Conservation (phyloP, 1,140 invertebrate genomes). For the Leptinotarsa defecta region DNA sequence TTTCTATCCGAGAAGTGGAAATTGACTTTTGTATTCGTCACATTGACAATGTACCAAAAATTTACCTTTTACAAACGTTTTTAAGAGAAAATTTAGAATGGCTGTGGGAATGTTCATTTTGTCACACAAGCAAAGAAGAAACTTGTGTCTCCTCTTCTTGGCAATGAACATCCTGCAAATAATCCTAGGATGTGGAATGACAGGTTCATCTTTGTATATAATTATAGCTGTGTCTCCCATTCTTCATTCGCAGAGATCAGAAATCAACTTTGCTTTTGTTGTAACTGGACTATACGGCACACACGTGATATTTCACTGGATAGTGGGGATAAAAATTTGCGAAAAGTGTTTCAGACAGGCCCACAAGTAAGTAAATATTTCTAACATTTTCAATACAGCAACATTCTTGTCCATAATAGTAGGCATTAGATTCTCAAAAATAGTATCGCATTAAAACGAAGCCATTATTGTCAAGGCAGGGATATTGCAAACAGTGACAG, state of each 20-base stretch:
- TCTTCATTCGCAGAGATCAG: slow-evolving; percentile 50
- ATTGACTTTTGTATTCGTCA: not conserved
- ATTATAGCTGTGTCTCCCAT: slow-evolving; percentile 44
- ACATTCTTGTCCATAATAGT: no score
- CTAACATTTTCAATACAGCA: no score
- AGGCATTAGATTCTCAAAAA: no score
- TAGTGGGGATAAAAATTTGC: slow-evolving; percentile 51
- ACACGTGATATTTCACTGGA: slow-evolving; percentile 48
- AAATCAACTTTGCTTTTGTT: slow-evolving; percentile 52
- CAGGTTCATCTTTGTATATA: slow-evolving; percentile 47
- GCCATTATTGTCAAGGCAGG: no score
- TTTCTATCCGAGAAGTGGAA: no score
- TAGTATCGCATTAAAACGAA: no score
- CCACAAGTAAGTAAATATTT: slow-evolving; percentile 47
- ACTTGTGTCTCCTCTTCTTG: slow-evolving; percentile 33
- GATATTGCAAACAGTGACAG: no score
- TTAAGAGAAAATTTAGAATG: slow-evolving; percentile 19
- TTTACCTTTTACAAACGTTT: slow-evolving; percentile 3
- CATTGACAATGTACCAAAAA: slow-evolving; percentile 25
- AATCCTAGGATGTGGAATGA: slow-evolving; percentile 43
- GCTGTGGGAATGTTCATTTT: slow-evolving; percentile 29
- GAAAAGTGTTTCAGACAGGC: slow-evolving; percentile 49
- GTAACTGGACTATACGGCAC: slow-evolving; percentile 50
- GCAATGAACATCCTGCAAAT: slow-evolving; percentile 45
- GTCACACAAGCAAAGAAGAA: slow-evolving; percentile 35